A percentile compares a stretch with the other conserved stretches of the same genome.
Evolutionary conservation across 2,797 vertebrate species (phyloP).

Genomic region (Euthynnus affinis): DNA sequence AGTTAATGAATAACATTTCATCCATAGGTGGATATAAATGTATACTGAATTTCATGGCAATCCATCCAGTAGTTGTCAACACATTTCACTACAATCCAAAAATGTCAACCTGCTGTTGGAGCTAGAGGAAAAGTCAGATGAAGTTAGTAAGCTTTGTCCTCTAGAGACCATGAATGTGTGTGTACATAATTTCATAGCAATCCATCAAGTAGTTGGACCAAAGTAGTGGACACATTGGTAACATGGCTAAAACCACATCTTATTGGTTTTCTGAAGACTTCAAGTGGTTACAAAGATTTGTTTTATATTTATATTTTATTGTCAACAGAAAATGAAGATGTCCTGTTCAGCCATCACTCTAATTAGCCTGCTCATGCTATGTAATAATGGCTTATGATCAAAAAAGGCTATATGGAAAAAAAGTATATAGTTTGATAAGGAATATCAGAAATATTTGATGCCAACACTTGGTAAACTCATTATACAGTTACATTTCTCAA

Average conservation of each 20-base stretch:
- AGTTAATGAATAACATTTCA: too few species aligned
- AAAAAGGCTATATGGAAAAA: not conserved
- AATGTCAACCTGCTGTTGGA: too few species aligned
- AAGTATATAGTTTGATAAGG: not conserved
- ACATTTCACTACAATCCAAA: too few species aligned
- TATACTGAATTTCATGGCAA: not conserved
- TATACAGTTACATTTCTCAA: not conserved
- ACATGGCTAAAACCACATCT: too few species aligned
- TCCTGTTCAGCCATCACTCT: not conserved
- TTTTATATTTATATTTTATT: too few species aligned
- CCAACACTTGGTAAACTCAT: not conserved
- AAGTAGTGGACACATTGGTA: not conserved
- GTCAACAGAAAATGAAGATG: not conserved
- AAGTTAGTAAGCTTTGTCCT: too few species aligned
- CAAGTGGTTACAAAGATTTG: not conserved
- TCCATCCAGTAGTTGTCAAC: not conserved
- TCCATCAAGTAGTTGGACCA: too few species aligned
- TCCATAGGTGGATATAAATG: not conserved
- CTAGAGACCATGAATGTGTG: too few species aligned
- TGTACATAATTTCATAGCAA: too few species aligned
- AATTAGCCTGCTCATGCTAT: not conserved
- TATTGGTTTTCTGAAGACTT: too few species aligned
- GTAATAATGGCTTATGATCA: not conserved
- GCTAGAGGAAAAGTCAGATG: too few species aligned
- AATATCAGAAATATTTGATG: not conserved